Conservation (phyloP, 2,797 vertebrate genomes). For the Sciaenops ocellatus region DNA sequence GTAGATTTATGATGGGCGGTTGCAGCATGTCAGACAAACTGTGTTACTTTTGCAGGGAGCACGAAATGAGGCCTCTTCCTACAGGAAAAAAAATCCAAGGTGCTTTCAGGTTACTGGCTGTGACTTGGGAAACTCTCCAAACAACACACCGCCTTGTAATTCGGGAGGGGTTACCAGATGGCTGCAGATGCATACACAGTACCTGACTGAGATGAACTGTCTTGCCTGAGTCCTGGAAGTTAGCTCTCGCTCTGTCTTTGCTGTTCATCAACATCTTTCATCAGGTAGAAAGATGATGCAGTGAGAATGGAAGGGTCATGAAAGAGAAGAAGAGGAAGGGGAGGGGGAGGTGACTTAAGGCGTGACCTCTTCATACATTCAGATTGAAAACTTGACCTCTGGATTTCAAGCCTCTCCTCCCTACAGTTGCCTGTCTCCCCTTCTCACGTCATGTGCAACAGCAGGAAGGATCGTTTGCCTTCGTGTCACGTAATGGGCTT, state of each 20-base stretch:
- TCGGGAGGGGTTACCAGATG: conserved; percentile 52
- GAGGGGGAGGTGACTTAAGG: conserved; percentile 18
- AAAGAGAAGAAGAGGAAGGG: conserved; percentile 24
- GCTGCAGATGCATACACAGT: conserved; percentile 28
- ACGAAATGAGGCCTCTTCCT: conserved; percentile 63
- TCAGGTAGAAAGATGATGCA: conserved; percentile 36
- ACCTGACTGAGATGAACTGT: conserved; percentile 59
- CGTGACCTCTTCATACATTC: conserved; percentile 63
- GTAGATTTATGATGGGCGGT: conserved; percentile 76
- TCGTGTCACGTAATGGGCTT: conserved; percentile 55
- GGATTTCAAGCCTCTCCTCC: conserved; percentile 65
- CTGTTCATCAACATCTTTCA: conserved; percentile 69
- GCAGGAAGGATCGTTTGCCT: conserved; percentile 58
- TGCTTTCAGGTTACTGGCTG: conserved; percentile 72
- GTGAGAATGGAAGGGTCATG: conserved; percentile 43
- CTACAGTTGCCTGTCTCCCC: conserved; percentile 65
- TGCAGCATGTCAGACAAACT: conserved; percentile 53
- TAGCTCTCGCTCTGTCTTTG: conserved; percentile 12
- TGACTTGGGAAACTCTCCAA: conserved; percentile 48
- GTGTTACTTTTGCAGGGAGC: conserved; percentile 67
- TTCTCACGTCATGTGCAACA: conserved; percentile 78
- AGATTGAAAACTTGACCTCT: conserved; percentile 69
- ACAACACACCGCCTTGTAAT: conserved; percentile 46
- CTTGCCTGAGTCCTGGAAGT: conserved; percentile 40
- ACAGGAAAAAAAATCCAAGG: conserved; percentile 54